Conservation (phyloP, 2,797 vertebrate genomes). For the Percopsis omiscomaycus region DNA sequence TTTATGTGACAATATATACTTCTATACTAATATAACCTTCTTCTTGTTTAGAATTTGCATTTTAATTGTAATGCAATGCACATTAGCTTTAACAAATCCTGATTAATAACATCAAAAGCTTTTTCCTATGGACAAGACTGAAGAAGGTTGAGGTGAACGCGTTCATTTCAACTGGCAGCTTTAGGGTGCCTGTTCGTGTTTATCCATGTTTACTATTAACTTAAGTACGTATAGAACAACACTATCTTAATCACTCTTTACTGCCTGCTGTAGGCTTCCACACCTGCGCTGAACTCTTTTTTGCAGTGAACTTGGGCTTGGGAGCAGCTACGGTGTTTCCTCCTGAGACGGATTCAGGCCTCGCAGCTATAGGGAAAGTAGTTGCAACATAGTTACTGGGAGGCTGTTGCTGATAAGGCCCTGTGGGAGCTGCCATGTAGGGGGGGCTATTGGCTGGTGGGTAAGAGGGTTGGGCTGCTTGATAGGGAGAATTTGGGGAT, state of each 20-base stretch:
- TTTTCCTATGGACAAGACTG: conserved; percentile 12
- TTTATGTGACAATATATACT: conserved; percentile 34
- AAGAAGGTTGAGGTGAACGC: conserved; percentile 4
- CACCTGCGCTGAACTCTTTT: conserved; percentile 92
- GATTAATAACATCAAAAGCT: conserved; percentile 14
- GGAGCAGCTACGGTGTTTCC: conserved; percentile 78
- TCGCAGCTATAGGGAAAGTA: conserved; percentile 76
- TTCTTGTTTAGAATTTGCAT: conserved; percentile 10
- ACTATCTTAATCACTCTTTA: conserved; percentile 76
- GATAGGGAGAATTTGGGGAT: conserved; percentile 64
- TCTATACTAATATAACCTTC: conserved; percentile 11
- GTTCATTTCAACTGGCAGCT: conserved; percentile 15
- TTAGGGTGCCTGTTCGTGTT: neutral
- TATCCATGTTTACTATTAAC: no score
- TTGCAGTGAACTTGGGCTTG: conserved; percentile 95
- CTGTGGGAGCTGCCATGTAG: conserved; percentile 66
- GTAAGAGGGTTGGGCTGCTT: conserved; percentile 60
- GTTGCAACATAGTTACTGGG: conserved; percentile 74
- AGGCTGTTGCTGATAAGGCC: conserved; percentile 67
- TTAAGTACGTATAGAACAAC: neutral
- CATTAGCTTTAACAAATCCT: conserved; percentile 22
- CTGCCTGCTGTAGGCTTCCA: conserved; percentile 89
- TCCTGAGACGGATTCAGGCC: conserved; percentile 78
- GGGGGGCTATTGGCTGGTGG: conserved; percentile 66
- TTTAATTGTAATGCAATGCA: conserved; percentile 3